Base-by-base conservation (phyloP, 2,888 invertebrate genomes). In the Lepetodrilus schrolli region DNA sequence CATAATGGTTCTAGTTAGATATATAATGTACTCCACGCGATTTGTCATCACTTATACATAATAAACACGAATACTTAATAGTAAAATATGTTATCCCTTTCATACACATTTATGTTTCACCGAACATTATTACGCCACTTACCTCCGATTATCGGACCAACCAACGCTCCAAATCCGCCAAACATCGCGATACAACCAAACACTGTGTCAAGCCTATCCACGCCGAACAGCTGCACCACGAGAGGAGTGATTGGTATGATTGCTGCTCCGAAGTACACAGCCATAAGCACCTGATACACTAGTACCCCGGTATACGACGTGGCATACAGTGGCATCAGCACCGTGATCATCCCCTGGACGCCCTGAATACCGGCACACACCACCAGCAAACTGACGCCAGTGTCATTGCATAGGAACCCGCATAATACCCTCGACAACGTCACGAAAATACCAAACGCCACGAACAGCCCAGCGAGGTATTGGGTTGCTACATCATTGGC, bases 261-360 rank as follows among this genome's bases (percentile, higher is more conserved):
- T 17, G 58, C 26, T n/a, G 58, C 58, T 4, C n/a, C 26, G n/a
- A 30, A 34, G 34, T 30, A 58, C 17, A 34, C 17, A 2, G 34
- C 13, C 58, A 58, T 58, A 4, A 30, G 17, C 13, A 58, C 58
- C 17, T 23, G 23, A 34, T 30, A 58, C 4, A 58, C 58, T 17
- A 26, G 26, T n/a, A 58, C 2, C 10, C 34, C 30, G 13, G 58
- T 34, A 34, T n/a, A 58, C 3, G 58, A 30, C 23, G 7, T 58
- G 5, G 58, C 58, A 34, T 58, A 34, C 17, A 58, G 34, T 4
- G 58, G 58, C 58, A 58, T 58, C 23, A 58, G 34, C 34, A 58
- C 1, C 8, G 34, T 30, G 21, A 58, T 17, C 7, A 58, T 26
- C 13, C 58, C 58, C 7, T 26, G 34, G 3, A 58, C 17, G 17